phyloP scores from a whole-genome alignment of 2,888 invertebrate species.

The Philopedon plagiatum region DNA sequence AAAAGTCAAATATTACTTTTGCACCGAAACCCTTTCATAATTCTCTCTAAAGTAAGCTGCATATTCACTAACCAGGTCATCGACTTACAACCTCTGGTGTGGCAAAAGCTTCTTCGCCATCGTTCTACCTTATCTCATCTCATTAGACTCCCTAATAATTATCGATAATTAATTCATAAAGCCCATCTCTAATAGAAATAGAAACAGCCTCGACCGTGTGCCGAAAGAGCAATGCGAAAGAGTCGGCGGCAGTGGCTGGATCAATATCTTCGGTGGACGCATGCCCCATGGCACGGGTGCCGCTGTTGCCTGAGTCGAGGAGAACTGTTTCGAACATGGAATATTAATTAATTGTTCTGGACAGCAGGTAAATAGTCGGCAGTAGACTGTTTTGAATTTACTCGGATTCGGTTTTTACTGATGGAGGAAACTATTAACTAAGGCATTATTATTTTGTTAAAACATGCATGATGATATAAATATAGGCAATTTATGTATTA shows the following conservation, averaged over 20 bases:
- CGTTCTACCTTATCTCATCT: no score
- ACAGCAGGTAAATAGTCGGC: constrained; percentile 17
- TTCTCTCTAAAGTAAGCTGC: no score
- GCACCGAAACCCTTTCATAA: no score
- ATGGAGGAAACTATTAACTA: no score
- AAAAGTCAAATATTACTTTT: no score
- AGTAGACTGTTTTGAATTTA: not conserved
- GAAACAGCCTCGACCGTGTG: constrained; percentile 13
- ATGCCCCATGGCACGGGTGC: constrained; percentile 16
- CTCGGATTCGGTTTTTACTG: not conserved
- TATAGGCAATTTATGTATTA: no score
- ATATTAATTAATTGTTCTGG: constrained; percentile 13
- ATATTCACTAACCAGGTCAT: no score
- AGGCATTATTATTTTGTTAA: no score
- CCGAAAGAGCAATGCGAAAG: no score
- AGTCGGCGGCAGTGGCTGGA: constrained; percentile 27
- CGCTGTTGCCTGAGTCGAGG: not conserved
- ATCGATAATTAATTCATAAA: not conserved
- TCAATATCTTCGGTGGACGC: constrained; percentile 33
- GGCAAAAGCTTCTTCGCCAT: no score
- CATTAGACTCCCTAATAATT: not conserved
- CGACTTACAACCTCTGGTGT: no score
- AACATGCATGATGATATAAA: no score
- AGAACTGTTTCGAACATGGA: constrained; percentile 7
- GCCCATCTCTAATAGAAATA: not conserved